Evolutionary conservation across 2,888 invertebrate genomes (phyloP), one percentile per base, ranked within the genome.

Genomic region (Nyleta sp.): DNA sequence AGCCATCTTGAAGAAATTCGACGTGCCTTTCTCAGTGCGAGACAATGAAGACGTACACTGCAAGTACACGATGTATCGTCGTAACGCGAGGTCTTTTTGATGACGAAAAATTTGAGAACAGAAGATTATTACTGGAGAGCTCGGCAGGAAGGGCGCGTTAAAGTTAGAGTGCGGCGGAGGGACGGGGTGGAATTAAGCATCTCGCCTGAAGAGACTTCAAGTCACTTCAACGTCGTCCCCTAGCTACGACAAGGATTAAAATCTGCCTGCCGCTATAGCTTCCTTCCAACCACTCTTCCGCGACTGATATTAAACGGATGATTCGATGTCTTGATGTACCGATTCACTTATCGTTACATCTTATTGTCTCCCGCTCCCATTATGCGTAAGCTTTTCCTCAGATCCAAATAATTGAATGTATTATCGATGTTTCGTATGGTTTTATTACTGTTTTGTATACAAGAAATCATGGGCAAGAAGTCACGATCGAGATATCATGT

Each of bases 161-260:
- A 81, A 80, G 75, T 75, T 80, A 78, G 75, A 81, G 78, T 80
- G 64, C 64, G 73, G 75, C 53, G 70, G 67, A 59, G 79, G 75
- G 75, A 72, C 75, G 82, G 85, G 84, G 85, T 84, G 84, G 88
- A 88, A 88, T 89, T 88, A 90, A 89, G 89, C 89, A 90, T 89
- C 88, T 89, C 88, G 90, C 89, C 88, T 87, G 88, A 89, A 89
- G 89, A 90, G 88, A 89, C 89, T 89, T 86, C 86, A 86, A 89
- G 89, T 89, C 89, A 89, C 89, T 89, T 89, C 87, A 87, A 80
- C 86, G 80, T 86, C 86, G 84, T 84, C 86, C 87, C 86, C 86
- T 84, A 81, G 84, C 84, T 83, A 86, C 86, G 88, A 87, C 88
- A 88, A 88, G 90, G 90, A 90, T 90, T 90, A 90, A 90, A 90